Evolutionary conservation across 2,113 vertebrate genomes (phyloP).

Genomic region (Calidris pygmaea): DNA sequence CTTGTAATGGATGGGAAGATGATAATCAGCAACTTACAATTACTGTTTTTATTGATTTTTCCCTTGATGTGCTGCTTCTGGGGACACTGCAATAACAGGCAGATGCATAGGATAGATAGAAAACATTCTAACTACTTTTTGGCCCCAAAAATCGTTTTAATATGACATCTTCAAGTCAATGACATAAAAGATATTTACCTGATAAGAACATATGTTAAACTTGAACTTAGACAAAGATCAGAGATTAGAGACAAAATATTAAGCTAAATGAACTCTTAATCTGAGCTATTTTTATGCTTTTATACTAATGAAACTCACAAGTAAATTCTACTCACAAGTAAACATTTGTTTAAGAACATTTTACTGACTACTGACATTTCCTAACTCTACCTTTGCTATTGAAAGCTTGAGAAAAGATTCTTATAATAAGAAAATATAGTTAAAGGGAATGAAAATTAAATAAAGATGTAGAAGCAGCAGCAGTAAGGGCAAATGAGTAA

Average conservation of each 20-base stretch:
- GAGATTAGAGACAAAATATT: background rate
- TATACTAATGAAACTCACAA: background rate
- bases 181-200: background rate
- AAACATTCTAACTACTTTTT: background rate
- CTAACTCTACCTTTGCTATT: background rate
- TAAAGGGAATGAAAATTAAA: background rate
- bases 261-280: background rate
- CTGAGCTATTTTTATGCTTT: background rate
- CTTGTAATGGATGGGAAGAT: background rate
- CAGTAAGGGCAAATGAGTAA: background rate
- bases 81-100: background rate
- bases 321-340: background rate
- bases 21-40: constrained; percentile 40
- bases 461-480: background rate
- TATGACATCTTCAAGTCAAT: background rate
- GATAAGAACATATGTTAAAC: background rate
- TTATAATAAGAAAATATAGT: background rate
- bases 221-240: background rate
- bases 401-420: background rate
- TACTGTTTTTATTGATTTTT: constrained; percentile 27
- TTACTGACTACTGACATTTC: background rate
- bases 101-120: background rate
- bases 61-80: constrained; percentile 15
- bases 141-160: background rate
- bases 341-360: background rate